Evolutionary conservation across 2,113 vertebrate genomes (phyloP).

Genomic region (Mugil cephalus): DNA sequence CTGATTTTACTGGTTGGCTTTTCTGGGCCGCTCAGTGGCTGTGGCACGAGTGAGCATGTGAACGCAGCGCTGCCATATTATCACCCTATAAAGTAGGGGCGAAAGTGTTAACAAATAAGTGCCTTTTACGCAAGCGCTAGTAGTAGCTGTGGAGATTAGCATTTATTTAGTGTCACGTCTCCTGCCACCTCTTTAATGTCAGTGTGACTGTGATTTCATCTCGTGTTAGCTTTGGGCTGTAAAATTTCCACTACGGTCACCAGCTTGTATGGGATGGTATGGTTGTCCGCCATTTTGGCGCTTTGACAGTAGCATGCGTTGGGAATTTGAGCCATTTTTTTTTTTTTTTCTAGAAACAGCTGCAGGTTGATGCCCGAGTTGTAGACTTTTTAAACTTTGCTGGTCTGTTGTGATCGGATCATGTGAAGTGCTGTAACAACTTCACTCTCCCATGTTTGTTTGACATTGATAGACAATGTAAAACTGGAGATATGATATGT

Average conservation of each 20-base stretch:
- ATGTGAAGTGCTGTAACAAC: too few species aligned
- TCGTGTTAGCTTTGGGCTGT: not conserved
- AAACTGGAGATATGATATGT: too few species aligned
- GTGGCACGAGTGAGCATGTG: not conserved
- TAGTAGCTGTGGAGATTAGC: not conserved
- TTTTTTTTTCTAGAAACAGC: too few species aligned
- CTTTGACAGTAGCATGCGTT: not conserved
- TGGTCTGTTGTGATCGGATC: too few species aligned
- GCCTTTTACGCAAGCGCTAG: not conserved
- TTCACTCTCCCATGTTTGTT: too few species aligned
- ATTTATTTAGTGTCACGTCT: not conserved
- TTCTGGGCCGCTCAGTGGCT: not conserved
- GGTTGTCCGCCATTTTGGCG: not conserved
- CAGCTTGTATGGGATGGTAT: not conserved
- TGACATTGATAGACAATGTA: too few species aligned
- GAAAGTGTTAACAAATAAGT: conserved; percentile 14
- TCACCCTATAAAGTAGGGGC: not conserved
- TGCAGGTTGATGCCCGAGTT: too few species aligned
- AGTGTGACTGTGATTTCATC: not conserved
- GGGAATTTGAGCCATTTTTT: too few species aligned
- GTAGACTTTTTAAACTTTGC: too few species aligned
- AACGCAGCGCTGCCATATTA: conserved; percentile 13
- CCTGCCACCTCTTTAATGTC: not conserved
- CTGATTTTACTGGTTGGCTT: conserved; percentile 14
- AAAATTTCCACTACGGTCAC: not conserved